Evolutionary conservation across 2,888 invertebrate species (phyloP), one percentile per base, ranked within the genome.

Genomic region (Ecliptopera silaceata): DNA sequence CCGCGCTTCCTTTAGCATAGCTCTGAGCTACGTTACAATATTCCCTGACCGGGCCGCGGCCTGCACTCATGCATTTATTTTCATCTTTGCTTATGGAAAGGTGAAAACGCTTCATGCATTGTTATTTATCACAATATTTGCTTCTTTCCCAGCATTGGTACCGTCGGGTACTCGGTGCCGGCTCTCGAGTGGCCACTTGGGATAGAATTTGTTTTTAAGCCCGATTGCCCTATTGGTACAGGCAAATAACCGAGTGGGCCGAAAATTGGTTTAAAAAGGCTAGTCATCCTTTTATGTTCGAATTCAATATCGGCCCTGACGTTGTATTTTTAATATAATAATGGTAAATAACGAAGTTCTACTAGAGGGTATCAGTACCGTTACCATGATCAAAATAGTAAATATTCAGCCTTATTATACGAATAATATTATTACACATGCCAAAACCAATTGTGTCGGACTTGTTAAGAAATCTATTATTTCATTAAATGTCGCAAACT

Each of bases 1-100:
- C 69, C 82, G 72, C 63, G 71, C 70, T 74, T 76, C 70, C 72
- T 77, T 74, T 68, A 72, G 56, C 65, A 70, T 46, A 45, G 45
- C 51, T 56, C n/a, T 13, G 34, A 31, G 53, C 50, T 44, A 55
- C 26, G 22, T 49, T 58, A 60, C 45, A 51, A 71, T 71, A 74
- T 68, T 66, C 65, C 68, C 54, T 65, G 61, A 60, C 62, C 53
- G 61, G 47, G 52, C 49, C 52, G 54, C 58, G 50, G 36, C 56
- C 39, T 69, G 70, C 70, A 72, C 43, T 54, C 41, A 32, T 72
- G 75, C 70, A 69, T 61, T 61, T 50, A 57, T 20, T 61, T 39
- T 38, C 39, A 18, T 17, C 20, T 49, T 44, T 38, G 34, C 47
- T 34, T 52, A 31, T 48, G 39, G 11, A 32, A 13, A 34, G 4